Percentiles rank a stretch among this genome's conserved stretches.
Conservation (phyloP, 2,113 vertebrate genomes). For the Ceyx cyanopectus region DNA sequence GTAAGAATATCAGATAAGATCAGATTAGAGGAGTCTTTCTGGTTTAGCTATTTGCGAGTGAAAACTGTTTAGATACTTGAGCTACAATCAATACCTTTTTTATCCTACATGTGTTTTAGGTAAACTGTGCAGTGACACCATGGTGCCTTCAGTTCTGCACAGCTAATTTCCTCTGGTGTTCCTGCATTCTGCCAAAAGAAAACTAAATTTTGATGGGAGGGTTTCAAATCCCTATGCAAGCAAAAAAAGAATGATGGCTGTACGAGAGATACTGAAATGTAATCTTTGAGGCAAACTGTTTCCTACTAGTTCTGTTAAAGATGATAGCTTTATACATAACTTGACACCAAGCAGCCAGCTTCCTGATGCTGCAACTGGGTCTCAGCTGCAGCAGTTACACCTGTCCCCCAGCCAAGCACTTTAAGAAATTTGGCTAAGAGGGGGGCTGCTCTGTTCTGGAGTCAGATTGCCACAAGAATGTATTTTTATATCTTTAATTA, state of each 20-base stretch:
- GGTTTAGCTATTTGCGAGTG: not conserved
- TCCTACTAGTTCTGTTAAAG: not conserved
- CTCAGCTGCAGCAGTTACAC: not conserved
- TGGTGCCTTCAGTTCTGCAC: not conserved
- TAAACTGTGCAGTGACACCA: not conserved
- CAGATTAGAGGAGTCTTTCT: slow-evolving; percentile 38
- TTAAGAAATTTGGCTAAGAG: not conserved
- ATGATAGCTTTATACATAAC: not conserved
- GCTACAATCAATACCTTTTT: not conserved
- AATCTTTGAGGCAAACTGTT: not conserved
- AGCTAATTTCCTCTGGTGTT: not conserved
- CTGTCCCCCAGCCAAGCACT: not conserved
- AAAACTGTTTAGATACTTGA: not conserved
- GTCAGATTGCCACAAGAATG: not conserved
- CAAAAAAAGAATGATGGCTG: not conserved
- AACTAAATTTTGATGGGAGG: not conserved
- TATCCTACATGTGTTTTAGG: not conserved
- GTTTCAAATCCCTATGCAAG: not conserved
- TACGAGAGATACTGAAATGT: not conserved
- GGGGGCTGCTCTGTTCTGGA: not conserved
- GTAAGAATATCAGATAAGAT: not conserved
- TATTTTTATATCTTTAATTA: not conserved
- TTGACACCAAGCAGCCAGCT: not conserved
- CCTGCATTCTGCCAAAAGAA: not conserved
- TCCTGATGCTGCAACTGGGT: not conserved